Evolutionary conservation across 1,140 invertebrate species (phyloP), one percentile per base, ranked within the genome.

Genomic region (Camponotus vicinus): DNA sequence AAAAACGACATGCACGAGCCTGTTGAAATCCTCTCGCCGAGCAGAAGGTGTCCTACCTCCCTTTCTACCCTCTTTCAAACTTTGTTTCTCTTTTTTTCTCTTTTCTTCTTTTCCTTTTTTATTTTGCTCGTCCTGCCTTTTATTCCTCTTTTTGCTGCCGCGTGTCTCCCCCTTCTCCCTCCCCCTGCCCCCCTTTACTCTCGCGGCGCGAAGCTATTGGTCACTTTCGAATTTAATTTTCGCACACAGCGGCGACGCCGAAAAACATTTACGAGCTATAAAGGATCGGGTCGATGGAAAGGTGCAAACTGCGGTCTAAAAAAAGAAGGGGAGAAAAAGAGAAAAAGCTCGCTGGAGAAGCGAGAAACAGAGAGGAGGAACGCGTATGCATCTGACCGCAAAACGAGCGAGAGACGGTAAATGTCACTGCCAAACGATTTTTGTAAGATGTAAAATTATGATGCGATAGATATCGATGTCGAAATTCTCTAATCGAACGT

Each of bases 221-320:
- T 70, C 79, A 86, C 79, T 75, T 82, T 87, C 64, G 45, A 87
- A 87, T 87, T 87, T 87, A 85, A 87, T 87, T 87, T 85, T 71
- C 82, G 61, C 64, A 59, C 67, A 85, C 66, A 85, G 55, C 64
- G 34, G 32, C 69, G 45, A 57, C 21, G 57, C 40, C 64, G 61
- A 61, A 67, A 79, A 73, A 79, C 84, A 79, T 73, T 85, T 59
- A 55, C 59, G 61, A 42, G 40, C 67, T 71, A 78, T 79, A 78
- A 87, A 83, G 40, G 71, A 85, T 88, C 82, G 59, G 27, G 27
- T n/a, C 34, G 71, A 59, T 45, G 49, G 64, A 49, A 66, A 37
- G 49, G n/a, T 21, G 67, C 45, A 45, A 73, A 61, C 69, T 52
- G 57, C n/a, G 55, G 34, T 71, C 11, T 11, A 32, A 61, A 84